Evolutionary conservation across 2,888 invertebrate species (phyloP), one percentile per base, ranked within the genome.

Genomic region (Xiphydria camelus): DNA sequence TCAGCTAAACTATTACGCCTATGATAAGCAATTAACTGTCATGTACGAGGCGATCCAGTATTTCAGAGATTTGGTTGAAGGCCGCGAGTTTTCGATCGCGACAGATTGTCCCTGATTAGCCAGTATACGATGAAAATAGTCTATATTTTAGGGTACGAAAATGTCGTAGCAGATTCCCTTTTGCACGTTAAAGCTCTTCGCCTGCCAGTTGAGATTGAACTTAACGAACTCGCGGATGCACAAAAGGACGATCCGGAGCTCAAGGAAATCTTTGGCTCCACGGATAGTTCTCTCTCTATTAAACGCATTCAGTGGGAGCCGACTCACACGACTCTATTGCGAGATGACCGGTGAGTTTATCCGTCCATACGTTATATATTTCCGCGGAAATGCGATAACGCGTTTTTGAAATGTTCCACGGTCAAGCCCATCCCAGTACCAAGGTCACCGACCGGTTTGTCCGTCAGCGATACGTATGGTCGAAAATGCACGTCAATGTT

Each of bases 131-230:
- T 31, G 2, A 9, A 6, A 2, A 35, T 41, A 2, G 4, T 4
- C 6, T 18, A 35, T 14, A 9, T 34, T 10, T 6, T 17, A 2
- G 41, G 25, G 9, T 12, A 2, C 3, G 35, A 41, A 7, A 47
- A 47, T 6, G 17, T 43, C 1, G 47, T 43, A 2, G 42, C 47
- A 1, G 42, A 47, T 10, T 21, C 38, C 3, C 23, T 43, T 4
- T 47, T 39, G 2, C 19, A 39, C 1, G 7, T 47, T 1, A 34
- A 38, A 2, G n/a, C 38, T 3, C 3, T 43, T 6, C n/a, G 21
- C 1, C 14, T 19, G 7, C 37, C 37, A 4, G 6, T 22, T 10
- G 22, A 22, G 9, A n/a, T 37, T 6, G 12, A 19, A 2, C 9
- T 39, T 1, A 9, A 9, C 1, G 22, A 38, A 10, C 32, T 47